phyloP scores from a whole-genome alignment of 2,113 vertebrate species.

The Camelus bactrianus region DNA sequence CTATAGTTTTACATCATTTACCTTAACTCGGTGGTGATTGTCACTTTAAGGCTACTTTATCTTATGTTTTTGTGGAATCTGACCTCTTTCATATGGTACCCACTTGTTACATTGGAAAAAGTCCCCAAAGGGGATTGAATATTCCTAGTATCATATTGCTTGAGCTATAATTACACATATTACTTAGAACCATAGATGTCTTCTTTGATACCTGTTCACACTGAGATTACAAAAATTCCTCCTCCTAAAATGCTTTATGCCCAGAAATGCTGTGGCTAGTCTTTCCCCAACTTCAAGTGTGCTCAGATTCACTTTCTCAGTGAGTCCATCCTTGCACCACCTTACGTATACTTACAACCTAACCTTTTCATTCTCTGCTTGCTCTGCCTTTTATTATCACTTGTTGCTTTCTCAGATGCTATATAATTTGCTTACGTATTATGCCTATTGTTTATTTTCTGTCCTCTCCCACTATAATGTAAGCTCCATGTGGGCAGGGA shows the following conservation, averaged over 20 bases:
- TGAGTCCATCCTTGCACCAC: not conserved
- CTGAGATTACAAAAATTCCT: not conserved
- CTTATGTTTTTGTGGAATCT: not conserved
- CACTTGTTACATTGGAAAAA: not conserved
- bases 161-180: not conserved
- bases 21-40: not conserved
- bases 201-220: not conserved
- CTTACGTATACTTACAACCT: not conserved
- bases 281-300: not conserved
- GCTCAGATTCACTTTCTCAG: not conserved
- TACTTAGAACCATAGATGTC: not conserved
- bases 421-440: not conserved
- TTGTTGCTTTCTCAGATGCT: not conserved
- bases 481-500: not conserved
- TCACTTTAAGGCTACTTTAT: not conserved
- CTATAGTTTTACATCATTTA: constrained; percentile 2
- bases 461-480: not conserved
- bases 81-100: constrained; percentile 25
- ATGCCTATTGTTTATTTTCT: not conserved
- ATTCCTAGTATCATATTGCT: not conserved
- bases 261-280: not conserved
- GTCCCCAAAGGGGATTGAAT: not conserved
- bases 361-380: not conserved
- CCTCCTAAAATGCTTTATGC: not conserved
- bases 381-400: not conserved